phyloP scores from a whole-genome alignment of 2,113 vertebrate genomes.

The Misgurnus mizolepis region DNA sequence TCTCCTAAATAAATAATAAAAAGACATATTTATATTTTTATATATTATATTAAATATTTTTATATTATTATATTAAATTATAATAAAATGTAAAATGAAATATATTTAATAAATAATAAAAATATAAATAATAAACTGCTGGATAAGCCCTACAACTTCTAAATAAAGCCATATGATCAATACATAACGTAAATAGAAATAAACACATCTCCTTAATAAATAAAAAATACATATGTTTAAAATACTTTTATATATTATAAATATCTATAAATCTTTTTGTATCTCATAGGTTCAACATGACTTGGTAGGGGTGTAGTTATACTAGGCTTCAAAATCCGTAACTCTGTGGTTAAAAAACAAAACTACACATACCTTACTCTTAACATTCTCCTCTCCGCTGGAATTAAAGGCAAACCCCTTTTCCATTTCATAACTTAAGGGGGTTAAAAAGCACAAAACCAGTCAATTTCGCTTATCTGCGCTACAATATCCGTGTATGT shows the following conservation, averaged over 20 bases:
- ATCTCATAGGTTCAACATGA: not conserved
- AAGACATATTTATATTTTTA: not conserved
- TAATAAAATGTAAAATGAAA: too few species aligned
- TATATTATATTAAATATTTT: too few species aligned
- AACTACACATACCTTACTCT: too few species aligned
- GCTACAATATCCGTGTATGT: not conserved
- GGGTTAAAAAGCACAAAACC: not conserved
- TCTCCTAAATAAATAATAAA: not conserved
- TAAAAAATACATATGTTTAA: not conserved
- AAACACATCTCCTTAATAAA: not conserved
- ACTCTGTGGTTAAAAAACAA: too few species aligned
- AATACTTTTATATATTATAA: not conserved
- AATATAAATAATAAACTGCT: not conserved
- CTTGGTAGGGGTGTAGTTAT: not conserved
- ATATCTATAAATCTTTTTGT: too few species aligned
- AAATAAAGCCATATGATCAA: not conserved
- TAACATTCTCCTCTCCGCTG: not conserved
- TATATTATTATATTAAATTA: too few species aligned
- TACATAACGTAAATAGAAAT: not conserved
- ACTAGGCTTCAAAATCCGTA: not conserved
- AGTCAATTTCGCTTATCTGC: not conserved
- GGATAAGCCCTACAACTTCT: not conserved
- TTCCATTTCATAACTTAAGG: slow-evolving; percentile 3
- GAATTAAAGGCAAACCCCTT: not conserved
- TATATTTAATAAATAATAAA: not conserved